Base-by-base conservation (phyloP, 2,113 vertebrate species). In the Mystacornis crossleyi region DNA sequence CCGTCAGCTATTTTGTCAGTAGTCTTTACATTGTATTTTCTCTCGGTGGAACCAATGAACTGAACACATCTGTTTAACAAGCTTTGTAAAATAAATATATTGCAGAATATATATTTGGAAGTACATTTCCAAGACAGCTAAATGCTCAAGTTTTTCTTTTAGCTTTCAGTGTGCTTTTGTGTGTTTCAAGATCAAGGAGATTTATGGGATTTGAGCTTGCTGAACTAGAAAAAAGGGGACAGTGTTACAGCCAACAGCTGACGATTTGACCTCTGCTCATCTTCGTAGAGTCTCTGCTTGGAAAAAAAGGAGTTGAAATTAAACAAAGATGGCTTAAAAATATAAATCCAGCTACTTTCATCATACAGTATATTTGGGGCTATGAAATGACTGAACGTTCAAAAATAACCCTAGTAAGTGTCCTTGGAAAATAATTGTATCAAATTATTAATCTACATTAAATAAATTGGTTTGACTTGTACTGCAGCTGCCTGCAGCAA, bases 381-480 rank as follows among this genome's bases (percentile, higher is more conserved):
- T 80, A 24, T 19, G 47, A 91, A 96, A 83, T 78, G 43, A 70
- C 19, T 55, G 60, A 85, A 93, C n/a, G 65, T 55, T 86, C 42
- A 85, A 89, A 92, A 94, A 90, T 89, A 94, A 71, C 31, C 24
- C 55, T 53, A 73, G 33, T 33, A 82, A 72, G 24, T 43, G 33
- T 77, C 89, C 89, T 95, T 90, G 79, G 33, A 93, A 93, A 96
- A 84, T 78, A 93, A 84, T 67, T 62, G n/a, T 89, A 95, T 89
- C 66, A 38, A 91, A 89, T 90, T 88, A 95, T 94, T 95, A 94
- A 96, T 96, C 88, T 72, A 58, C 31, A 77, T 69, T 66, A 86
- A 91, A 93, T 64, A 94, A 96, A 97, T 91, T 96, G 81, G 65
- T 85, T 93, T 93, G 69, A 84, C 43, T 83, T 90, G 67, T 89